Evolutionary conservation across 2,113 vertebrate species (phyloP).

Genomic region (Myanophis thanlyinensis): DNA sequence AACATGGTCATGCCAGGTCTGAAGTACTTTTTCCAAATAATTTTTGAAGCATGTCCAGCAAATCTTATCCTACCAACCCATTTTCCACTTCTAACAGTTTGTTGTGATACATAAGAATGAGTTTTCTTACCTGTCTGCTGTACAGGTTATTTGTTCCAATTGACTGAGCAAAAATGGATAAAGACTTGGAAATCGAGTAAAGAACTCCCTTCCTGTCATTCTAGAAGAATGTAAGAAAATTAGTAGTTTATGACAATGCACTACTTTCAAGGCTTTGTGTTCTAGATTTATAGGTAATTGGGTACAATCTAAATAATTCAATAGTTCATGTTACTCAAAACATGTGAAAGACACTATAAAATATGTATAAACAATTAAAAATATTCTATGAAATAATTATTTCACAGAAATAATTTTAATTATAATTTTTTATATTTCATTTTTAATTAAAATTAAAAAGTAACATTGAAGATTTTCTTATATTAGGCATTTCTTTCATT

Average conservation of each 20-base stretch:
- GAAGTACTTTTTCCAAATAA: background rate
- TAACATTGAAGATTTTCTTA: background rate
- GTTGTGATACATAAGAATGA: background rate
- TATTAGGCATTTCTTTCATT: background rate
- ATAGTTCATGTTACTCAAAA: background rate
- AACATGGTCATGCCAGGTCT: background rate
- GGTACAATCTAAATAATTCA: background rate
- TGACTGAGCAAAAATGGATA: constrained; percentile 92
- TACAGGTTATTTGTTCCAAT: constrained; percentile 79
- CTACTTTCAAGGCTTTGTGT: background rate
- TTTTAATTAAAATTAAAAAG: background rate
- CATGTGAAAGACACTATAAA: background rate
- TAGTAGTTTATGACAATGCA: background rate
- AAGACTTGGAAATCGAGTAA: constrained; percentile 90
- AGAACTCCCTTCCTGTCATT: constrained; percentile 96
- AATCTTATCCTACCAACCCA: background rate
- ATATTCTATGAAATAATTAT: background rate
- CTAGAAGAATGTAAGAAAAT: constrained; percentile 62
- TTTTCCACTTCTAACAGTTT: background rate
- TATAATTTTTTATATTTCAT: too few relatives aligned
- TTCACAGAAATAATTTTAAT: too few relatives aligned
- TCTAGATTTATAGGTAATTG: background rate
- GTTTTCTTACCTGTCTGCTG: constrained; percentile 82
- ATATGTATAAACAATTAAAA: background rate
- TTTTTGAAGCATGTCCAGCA: background rate